A percentile compares a stretch with the other conserved stretches of the same genome.
Evolutionary conservation across 2,113 vertebrate species (phyloP).

Genomic region (Bubalus kerabau): DNA sequence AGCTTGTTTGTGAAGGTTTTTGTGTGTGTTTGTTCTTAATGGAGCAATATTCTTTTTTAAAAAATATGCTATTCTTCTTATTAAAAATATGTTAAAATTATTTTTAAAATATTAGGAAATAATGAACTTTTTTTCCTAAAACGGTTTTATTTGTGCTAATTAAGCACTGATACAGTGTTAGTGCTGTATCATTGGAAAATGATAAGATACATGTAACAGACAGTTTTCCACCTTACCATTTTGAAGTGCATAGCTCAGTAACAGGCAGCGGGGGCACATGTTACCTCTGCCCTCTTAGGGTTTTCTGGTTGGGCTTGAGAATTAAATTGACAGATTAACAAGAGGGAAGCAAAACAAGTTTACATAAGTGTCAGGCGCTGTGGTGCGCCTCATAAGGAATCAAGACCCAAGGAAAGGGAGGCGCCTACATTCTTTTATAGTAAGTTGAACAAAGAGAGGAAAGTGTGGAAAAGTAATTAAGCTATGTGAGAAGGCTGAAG

Average conservation of each 20-base stretch:
- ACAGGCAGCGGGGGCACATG: neutral
- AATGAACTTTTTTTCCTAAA: neutral
- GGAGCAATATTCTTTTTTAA: neutral
- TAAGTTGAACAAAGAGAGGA: neutral
- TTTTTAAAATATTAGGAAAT: neutral
- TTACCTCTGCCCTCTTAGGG: too few relatives aligned
- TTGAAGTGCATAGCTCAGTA: neutral
- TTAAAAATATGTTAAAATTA: neutral
- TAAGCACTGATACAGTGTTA: neutral
- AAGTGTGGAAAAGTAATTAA: neutral
- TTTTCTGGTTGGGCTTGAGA: neutral
- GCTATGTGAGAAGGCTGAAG: neutral
- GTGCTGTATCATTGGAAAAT: neutral
- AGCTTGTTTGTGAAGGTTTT: neutral
- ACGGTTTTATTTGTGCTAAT: neutral
- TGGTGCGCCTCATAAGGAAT: neutral
- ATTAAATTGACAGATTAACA: neutral
- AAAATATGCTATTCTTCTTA: neutral
- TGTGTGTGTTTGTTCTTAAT: neutral
- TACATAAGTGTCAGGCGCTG: fast-evolving
- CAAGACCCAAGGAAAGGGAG: neutral
- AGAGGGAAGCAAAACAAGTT: neutral
- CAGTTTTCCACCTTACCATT: neutral
- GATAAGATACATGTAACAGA: neutral
- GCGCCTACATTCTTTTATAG: neutral